phyloP scores from a whole-genome alignment of 2,113 vertebrate species.

The Ardeotis arabs region DNA sequence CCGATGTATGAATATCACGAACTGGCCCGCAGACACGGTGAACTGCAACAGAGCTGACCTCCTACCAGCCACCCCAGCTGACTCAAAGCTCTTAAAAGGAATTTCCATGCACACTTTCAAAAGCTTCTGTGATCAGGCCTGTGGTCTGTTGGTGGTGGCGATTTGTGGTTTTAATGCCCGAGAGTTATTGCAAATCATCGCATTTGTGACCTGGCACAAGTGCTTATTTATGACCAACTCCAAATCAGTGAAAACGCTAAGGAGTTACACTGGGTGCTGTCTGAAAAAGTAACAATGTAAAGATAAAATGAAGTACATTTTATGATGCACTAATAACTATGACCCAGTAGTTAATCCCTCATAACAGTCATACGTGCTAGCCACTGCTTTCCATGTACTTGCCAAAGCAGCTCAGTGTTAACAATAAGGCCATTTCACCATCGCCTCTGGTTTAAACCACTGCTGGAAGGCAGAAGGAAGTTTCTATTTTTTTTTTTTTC shows the following conservation, averaged over 20 bases:
- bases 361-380: neutral
- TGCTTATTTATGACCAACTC: neutral
- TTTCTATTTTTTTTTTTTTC: neutral
- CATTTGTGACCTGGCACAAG: neutral
- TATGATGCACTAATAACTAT: neutral
- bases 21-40: rapidly evolving
- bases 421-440: neutral
- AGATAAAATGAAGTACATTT: neutral
- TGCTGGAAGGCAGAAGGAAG: conserved; percentile 3
- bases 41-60: neutral
- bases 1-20: rapidly evolving
- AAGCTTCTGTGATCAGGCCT: neutral
- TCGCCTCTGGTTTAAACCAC: neutral
- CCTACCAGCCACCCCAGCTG: neutral
- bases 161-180: neutral
- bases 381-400: neutral
- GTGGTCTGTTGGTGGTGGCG: no score
- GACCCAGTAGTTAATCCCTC: neutral
- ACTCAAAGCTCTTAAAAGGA: neutral
- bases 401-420: neutral
- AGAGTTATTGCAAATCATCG: neutral
- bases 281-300: neutral
- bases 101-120: neutral
- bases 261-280: neutral
- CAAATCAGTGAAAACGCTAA: neutral